Evolutionary conservation across 2,797 vertebrate species (phyloP), one percentile per base, ranked within the genome.

Genomic region (Neosilurus hyrtlii): DNA sequence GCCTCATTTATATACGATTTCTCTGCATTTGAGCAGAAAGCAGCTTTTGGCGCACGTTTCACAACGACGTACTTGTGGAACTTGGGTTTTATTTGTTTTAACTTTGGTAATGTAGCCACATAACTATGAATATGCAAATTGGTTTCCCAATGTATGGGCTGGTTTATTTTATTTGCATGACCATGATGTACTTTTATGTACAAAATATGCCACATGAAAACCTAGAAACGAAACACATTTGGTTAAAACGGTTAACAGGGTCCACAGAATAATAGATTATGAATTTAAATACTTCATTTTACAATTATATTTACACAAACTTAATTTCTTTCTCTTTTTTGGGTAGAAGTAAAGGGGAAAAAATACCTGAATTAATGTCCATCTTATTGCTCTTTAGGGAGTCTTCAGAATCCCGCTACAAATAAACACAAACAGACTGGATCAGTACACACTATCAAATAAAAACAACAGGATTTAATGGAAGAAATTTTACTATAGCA

Each of bases 321-420:
- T 54, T 4, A 24, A 9, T n/a, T 20, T 56, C 1, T 30, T 0
- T 2, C 9, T 16, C 9, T 26, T 30, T 71, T 49, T 24, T 71
- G 2, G 20, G 37, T n/a, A 62, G n/a, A 30, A 66, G 16, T 26
- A 5, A 26, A 66, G n/a, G n/a, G 20, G 14, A 30, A 20, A 2
- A 82, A 92, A 85, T 62, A 96, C 96, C 96, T 94, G 94, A 94
- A 90, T 95, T 90, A 89, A 96, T 89, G 84, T 96, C 96, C 93
- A 95, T 94, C 92, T 96, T 96, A 95, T 95, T 96, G 95, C 95
- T 93, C 92, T 97, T 97, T 91, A 96, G 91, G 86, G 95, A 92
- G 91, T 98, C 97, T 75, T 99, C 98, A 88, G 95, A 96, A 89
- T 99, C 97, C 93, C 97, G 97, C 98, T 99, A 92, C 79, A 90